Conservation (phyloP, 2,113 vertebrate genomes). For the Gallinago jamesoni region DNA sequence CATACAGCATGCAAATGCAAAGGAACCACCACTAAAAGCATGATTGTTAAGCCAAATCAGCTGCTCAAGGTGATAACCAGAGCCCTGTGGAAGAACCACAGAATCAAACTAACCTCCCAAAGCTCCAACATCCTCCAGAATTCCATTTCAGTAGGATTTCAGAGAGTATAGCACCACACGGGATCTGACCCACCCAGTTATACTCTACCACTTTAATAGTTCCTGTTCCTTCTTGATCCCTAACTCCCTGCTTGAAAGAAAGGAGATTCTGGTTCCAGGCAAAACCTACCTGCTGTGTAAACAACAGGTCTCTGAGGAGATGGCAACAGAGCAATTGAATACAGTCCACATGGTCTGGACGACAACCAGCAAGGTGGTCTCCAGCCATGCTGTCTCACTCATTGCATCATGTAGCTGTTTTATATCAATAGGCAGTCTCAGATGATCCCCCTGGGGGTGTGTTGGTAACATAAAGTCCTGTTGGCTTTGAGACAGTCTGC, state of each 20-base stretch:
- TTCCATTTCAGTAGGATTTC: background rate
- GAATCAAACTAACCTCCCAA: background rate
- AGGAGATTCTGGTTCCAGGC: background rate
- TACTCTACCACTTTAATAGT: background rate
- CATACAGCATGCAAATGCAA: background rate
- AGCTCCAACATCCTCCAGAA: background rate
- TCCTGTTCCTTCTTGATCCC: background rate
- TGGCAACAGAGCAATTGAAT: background rate
- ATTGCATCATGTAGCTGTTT: background rate
- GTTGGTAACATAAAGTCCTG: background rate
- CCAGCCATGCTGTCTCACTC: background rate
- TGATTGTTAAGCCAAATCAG: background rate
- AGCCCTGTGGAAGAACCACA: background rate
- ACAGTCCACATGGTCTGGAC: background rate
- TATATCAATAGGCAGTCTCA: background rate
- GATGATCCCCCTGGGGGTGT: background rate
- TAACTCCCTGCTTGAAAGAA: background rate
- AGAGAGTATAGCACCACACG: background rate
- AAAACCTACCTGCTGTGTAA: background rate
- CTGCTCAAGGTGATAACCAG: background rate
- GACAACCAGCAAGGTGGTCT: background rate
- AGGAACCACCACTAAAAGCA: background rate
- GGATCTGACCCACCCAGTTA: background rate
- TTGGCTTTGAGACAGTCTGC: background rate
- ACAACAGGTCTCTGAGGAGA: background rate